Percentiles rank a stretch among this genome's conserved stretches.
Evolutionary conservation across 1,140 invertebrate species (phyloP).

Genomic region (Drosophila repleta): DNA sequence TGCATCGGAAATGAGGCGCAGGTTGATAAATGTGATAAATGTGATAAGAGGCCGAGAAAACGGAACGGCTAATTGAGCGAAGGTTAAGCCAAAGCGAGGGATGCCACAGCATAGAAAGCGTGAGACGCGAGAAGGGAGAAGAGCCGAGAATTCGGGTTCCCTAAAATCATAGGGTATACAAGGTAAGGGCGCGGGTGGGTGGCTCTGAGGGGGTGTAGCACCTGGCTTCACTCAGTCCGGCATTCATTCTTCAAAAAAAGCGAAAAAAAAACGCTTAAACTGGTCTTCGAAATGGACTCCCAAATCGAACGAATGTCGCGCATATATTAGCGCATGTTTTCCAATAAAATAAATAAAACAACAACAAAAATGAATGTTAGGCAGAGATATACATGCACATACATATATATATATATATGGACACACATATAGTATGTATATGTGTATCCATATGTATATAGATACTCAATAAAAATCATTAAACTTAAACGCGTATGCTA

Average conservation of each 20-base stretch:
- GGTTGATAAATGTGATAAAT: constrained; percentile 56
- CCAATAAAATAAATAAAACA: constrained; percentile 22
- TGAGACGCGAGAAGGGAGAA: background rate
- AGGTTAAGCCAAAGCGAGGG: constrained; percentile 52
- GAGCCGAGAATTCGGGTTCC: background rate
- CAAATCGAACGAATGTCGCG: constrained; percentile 27
- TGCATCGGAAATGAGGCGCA: constrained; percentile 33
- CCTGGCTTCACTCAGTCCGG: background rate
- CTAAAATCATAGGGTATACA: background rate
- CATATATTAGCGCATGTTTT: constrained; percentile 49
- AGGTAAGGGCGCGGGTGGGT: background rate
- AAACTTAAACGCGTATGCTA: constrained; percentile 80
- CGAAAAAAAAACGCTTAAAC: constrained; percentile 19
- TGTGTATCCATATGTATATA: constrained; percentile 43
- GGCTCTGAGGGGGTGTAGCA: background rate
- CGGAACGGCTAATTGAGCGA: constrained; percentile 72
- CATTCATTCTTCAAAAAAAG: too few species aligned
- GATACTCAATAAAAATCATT: constrained; percentile 57
- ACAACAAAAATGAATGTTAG: constrained; percentile 65
- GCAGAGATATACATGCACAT: constrained; percentile 23
- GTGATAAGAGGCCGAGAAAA: constrained; percentile 60
- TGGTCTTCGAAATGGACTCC: constrained; percentile 31
- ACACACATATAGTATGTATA: too few species aligned
- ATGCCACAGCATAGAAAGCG: constrained; percentile 58
- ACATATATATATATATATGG: constrained; percentile 16